These are phyloP conservation scores for Catonia carolina DNA, from an alignment of 2,888 invertebrate genomes.

Conservation along the genomic window DNA sequence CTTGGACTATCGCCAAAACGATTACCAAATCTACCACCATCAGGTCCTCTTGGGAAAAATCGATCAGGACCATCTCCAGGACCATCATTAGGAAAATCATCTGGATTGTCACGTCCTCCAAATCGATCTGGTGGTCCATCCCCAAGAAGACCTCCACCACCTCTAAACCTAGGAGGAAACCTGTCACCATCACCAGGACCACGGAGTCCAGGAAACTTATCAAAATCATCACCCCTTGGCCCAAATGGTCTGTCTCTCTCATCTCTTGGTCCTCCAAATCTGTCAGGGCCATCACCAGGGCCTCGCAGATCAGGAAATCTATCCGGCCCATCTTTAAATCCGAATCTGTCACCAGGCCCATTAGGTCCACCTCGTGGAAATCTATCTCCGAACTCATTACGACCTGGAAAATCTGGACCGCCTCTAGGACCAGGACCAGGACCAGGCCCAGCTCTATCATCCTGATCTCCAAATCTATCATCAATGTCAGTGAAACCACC, in stretches of 20 bases:
- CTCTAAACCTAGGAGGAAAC: slow-evolving; percentile 8
- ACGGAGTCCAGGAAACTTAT: slow-evolving; percentile 11
- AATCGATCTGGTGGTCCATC: slow-evolving; percentile 13
- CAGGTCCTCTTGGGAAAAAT: slow-evolving; percentile 1
- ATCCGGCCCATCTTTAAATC: slow-evolving; percentile 15
- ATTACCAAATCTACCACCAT: slow-evolving; percentile 11
- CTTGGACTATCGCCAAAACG: slow-evolving; percentile 11
- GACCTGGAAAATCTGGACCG: background rate
- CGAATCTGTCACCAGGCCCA: slow-evolving; percentile 19
- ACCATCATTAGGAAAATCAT: slow-evolving; percentile 3
- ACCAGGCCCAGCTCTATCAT: too few species aligned
- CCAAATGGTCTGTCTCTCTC: background rate
- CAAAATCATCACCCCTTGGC: slow-evolving; percentile 11
- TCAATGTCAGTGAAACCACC: background rate
- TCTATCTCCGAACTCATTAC: slow-evolving; percentile 10
- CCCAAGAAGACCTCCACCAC: background rate
- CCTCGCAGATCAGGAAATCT: slow-evolving; percentile 19
- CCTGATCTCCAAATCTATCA: background rate
- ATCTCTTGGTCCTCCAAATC: background rate
- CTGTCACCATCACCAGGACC: background rate
- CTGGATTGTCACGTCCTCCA: slow-evolving; percentile 9
- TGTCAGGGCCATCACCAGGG: slow-evolving; percentile 10
- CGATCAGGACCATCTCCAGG: slow-evolving; percentile 5
- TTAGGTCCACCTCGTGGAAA: background rate
- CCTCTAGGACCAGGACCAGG: background rate